phyloP scores from a whole-genome alignment of 2,888 invertebrate species.

The Tachina grossa region DNA sequence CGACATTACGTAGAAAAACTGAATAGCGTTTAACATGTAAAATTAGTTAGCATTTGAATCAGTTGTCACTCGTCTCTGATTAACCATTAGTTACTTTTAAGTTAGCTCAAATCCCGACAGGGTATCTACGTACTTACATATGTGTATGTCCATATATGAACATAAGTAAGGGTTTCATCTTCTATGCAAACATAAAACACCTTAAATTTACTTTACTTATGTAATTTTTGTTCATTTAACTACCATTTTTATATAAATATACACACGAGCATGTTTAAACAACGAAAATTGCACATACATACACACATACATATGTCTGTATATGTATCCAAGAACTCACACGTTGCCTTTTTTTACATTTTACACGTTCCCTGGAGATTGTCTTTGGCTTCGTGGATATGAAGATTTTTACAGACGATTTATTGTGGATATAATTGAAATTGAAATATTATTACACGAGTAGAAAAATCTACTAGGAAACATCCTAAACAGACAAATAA shows the following conservation, averaged over 20 bases:
- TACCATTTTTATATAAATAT: constrained; percentile 27
- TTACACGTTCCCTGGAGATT: constrained; percentile 36
- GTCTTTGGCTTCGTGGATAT: constrained; percentile 9
- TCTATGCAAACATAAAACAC: constrained; percentile 4
- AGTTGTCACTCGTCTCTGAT: too few species aligned
- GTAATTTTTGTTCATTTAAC: constrained; percentile 41
- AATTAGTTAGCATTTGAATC: too few species aligned
- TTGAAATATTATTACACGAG: neutral
- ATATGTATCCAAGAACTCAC: constrained; percentile 64
- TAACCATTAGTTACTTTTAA: too few species aligned
- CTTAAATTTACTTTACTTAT: constrained; percentile 32
- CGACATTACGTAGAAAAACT: too few species aligned
- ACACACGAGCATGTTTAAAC: constrained; percentile 19
- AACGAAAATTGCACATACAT: constrained; percentile 34
- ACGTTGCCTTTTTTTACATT: constrained; percentile 43
- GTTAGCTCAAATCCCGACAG: too few species aligned
- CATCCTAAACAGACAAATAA: neutral
- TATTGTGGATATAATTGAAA: too few species aligned
- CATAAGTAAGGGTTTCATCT: neutral
- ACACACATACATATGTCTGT: too few species aligned
- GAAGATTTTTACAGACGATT: constrained; percentile 41
- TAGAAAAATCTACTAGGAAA: neutral
- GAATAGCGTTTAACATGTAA: too few species aligned
- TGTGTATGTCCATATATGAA: constrained; percentile 11
- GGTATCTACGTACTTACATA: too few species aligned